These are phyloP conservation scores for Volucella inflata DNA, from an alignment of 2,888 invertebrate genomes.

Conservation along the genomic window DNA sequence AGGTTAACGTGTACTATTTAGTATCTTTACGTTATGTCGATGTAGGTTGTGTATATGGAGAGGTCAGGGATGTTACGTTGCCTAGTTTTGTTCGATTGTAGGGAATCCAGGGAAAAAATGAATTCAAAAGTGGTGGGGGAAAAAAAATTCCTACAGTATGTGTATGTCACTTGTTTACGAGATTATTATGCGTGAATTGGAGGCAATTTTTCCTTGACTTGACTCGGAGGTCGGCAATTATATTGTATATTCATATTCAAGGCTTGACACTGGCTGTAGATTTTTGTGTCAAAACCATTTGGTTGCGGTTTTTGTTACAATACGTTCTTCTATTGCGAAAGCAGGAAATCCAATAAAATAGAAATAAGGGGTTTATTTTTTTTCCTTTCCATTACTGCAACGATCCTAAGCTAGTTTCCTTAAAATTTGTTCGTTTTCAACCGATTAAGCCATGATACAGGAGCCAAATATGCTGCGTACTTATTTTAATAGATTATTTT, in stretches of 20 bases:
- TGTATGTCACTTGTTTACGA: constrained; percentile 44
- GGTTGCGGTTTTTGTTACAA: too few relatives aligned
- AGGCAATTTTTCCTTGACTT: constrained; percentile 25
- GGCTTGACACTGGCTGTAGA: too few relatives aligned
- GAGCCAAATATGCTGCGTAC: too few relatives aligned
- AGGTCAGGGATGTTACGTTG: constrained; percentile 49
- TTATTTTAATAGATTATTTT: too few relatives aligned
- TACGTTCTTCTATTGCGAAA: too few relatives aligned
- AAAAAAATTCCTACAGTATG: background rate
- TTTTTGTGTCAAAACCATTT: too few relatives aligned
- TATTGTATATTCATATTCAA: background rate
- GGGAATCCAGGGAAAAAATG: background rate
- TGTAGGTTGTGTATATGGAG: constrained; percentile 41
- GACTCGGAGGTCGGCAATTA: constrained; percentile 23
- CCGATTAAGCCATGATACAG: too few relatives aligned
- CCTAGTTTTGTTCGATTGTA: constrained; percentile 11
- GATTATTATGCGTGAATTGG: background rate
- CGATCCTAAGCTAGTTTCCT: too few relatives aligned
- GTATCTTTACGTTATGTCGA: background rate
- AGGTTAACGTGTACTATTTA: constrained; percentile 1
- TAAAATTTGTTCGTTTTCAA: too few relatives aligned
- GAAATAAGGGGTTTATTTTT: too few relatives aligned
- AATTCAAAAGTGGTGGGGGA: constrained; percentile 16
- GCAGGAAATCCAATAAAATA: too few relatives aligned
- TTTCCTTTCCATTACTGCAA: too few relatives aligned